These are phyloP conservation scores for Prochilodus magdalenae DNA, from an alignment of 2,113 vertebrate species.

Conservation along the genomic window DNA sequence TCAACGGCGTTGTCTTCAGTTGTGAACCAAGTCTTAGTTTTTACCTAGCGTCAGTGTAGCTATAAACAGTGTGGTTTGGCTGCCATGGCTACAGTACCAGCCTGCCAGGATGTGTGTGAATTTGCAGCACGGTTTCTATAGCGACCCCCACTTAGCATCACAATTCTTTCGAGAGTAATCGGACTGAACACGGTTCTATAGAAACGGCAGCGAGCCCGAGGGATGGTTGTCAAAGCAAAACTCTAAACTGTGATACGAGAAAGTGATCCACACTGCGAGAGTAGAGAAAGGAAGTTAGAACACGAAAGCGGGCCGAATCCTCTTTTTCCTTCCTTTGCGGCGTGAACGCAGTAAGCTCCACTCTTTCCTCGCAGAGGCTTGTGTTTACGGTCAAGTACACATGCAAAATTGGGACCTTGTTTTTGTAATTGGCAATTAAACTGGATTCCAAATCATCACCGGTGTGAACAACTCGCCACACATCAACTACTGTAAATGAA, in stretches of 20 bases:
- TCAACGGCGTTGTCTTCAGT: too few species aligned
- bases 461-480: too few species aligned
- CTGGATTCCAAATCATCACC: too few species aligned
- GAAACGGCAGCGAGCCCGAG: background rate
- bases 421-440: too few species aligned
- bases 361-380: too few species aligned
- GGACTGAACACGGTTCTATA: background rate
- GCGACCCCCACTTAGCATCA: background rate
- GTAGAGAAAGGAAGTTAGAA: background rate
- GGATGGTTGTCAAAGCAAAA: background rate
- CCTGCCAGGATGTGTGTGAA: background rate
- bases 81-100: background rate
- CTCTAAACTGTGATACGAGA: background rate
- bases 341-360: too few species aligned
- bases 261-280: background rate
- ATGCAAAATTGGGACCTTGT: too few species aligned
- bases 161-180: background rate
- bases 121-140: background rate
- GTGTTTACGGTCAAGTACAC: too few species aligned
- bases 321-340: background rate
- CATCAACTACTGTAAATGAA: too few species aligned
- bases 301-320: background rate
- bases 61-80: background rate
- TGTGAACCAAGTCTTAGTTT: too few species aligned
- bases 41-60: background rate